Percentiles rank a stretch among this genome's conserved stretches.
Evolutionary conservation across 2,888 invertebrate genomes (phyloP).

Genomic region (Apodemia duryi): DNA sequence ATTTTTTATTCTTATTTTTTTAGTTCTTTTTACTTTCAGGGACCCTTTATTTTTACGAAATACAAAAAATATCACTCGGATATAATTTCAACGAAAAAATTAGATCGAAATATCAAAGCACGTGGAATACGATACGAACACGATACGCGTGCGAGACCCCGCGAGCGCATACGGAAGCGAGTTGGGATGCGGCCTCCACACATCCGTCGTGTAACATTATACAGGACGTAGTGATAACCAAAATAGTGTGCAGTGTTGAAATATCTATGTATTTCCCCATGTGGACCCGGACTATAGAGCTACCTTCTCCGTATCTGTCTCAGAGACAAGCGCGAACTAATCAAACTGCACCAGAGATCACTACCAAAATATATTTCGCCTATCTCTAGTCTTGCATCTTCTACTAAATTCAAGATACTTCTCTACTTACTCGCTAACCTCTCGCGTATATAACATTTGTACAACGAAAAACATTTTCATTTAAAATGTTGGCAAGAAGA

Average conservation of each 20-base stretch:
- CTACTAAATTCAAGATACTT: too few species aligned
- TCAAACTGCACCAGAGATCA: too few species aligned
- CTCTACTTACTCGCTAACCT: too few species aligned
- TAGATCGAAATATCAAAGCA: not conserved
- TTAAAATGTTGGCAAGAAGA: too few species aligned
- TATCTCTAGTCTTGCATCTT: too few species aligned
- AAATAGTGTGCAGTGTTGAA: not conserved
- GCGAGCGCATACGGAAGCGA: slow-evolving; percentile 40
- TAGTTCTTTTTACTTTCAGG: not conserved
- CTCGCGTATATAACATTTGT: too few species aligned
- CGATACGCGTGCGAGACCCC: slow-evolving; percentile 19
- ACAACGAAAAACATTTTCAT: too few species aligned
- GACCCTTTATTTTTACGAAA: not conserved
- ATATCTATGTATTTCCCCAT: not conserved
- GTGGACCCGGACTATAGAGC: too few species aligned
- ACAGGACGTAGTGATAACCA: slow-evolving; percentile 8
- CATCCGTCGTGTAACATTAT: slow-evolving; percentile 38
- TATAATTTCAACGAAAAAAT: not conserved
- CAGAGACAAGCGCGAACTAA: too few species aligned
- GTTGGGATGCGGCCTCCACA: slow-evolving; percentile 49
- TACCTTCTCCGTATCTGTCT: too few species aligned
- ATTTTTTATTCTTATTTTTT: too few species aligned
- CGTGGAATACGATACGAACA: not conserved
- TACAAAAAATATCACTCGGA: not conserved
- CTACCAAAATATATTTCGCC: too few species aligned